These are phyloP conservation scores for Acrocyrtus sp. DNA, from an alignment of 2,888 invertebrate species.

Conservation along the genomic window DNA sequence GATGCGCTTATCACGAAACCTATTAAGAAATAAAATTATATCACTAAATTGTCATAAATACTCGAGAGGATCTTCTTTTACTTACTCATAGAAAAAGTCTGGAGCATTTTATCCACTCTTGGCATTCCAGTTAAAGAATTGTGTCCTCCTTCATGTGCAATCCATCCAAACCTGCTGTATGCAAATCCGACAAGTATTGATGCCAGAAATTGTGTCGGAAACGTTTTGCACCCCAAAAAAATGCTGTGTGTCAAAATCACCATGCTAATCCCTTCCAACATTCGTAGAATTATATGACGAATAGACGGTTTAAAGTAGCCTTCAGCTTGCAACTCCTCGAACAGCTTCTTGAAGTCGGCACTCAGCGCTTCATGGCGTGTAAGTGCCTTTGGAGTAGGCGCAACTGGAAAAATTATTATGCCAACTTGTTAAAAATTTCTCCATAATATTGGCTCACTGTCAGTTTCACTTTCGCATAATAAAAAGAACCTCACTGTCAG, in stretches of 20 bases:
- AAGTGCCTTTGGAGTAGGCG: neutral
- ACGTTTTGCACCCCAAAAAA: neutral
- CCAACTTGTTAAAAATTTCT: no score
- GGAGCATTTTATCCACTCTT: constrained; percentile 52
- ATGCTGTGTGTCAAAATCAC: neutral
- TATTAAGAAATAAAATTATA: no score
- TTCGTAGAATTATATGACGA: neutral
- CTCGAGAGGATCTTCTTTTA: no score
- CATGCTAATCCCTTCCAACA: neutral
- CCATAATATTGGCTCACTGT: no score
- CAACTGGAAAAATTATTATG: no score
- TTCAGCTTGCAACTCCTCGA: constrained; percentile 3
- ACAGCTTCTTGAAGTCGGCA: neutral
- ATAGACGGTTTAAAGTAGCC: constrained; percentile 7
- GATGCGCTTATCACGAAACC: constrained; percentile 25
- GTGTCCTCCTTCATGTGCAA: constrained; percentile 59
- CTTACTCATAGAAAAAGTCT: no score
- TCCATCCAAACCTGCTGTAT: constrained; percentile 2
- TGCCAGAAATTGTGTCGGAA: no score
- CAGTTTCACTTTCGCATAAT: no score
- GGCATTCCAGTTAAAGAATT: constrained; percentile 54
- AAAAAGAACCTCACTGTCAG: no score
- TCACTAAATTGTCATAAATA: no score
- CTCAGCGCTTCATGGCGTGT: neutral
- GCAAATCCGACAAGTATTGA: neutral